Evolutionary conservation across 2,113 vertebrate species (phyloP).

Genomic region (Tachysurus vachellii): DNA sequence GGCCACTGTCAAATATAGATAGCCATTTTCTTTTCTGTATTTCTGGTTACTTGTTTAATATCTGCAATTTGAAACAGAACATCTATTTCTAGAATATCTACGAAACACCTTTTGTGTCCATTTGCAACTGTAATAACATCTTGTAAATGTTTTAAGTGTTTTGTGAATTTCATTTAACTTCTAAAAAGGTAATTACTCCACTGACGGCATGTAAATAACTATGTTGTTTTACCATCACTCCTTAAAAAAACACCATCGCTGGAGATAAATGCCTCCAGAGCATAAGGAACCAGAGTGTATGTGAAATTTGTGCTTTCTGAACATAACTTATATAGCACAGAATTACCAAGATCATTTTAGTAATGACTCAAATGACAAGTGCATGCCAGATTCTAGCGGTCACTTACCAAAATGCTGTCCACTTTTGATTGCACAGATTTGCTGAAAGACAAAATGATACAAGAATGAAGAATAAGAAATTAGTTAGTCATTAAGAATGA

Average conservation of each 20-base stretch:
- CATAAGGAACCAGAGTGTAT: background rate
- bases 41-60: background rate
- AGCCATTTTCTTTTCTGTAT: background rate
- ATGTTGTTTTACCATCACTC: background rate
- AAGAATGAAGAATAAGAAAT: background rate
- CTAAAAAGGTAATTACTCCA: background rate
- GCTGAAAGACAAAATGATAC: slow-evolving; percentile 74
- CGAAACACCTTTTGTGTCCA: background rate
- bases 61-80: background rate
- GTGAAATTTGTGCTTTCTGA: background rate
- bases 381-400: background rate
- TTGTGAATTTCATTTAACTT: background rate
- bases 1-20: too few relatives aligned
- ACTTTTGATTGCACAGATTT: slow-evolving; percentile 99
- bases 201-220: background rate
- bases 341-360: background rate
- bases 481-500: slow-evolving; percentile 29
- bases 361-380: background rate
- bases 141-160: background rate
- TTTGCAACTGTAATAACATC: background rate
- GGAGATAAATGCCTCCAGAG: background rate
- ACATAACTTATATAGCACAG: background rate
- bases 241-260: background rate
- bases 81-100: background rate
- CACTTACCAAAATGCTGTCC: slow-evolving; percentile 99